Percentiles rank a stretch among this genome's conserved stretches.
Evolutionary conservation across 2,797 vertebrate species (phyloP).

Genomic region (Babyrousa celebensis): DNA sequence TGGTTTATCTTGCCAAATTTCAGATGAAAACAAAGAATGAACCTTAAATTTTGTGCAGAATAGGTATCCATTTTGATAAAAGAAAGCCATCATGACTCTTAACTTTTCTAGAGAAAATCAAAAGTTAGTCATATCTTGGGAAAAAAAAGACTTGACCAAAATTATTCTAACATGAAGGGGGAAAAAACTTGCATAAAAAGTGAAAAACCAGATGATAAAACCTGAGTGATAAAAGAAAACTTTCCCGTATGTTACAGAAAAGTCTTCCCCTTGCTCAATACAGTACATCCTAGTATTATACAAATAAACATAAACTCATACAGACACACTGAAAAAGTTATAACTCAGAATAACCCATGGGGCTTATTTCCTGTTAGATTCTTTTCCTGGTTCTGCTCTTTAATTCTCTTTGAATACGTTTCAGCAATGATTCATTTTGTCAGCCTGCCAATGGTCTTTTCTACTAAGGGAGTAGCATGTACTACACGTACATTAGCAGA

Average conservation of each 20-base stretch:
- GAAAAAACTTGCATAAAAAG: conserved; percentile 73
- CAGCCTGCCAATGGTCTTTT: conserved; percentile 75
- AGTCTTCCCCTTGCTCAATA: conserved; percentile 73
- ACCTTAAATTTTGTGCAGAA: conserved; percentile 51
- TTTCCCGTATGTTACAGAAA: conserved; percentile 76
- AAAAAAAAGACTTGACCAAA: background rate
- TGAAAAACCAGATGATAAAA: conserved; percentile 74
- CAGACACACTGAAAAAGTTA: conserved; percentile 57
- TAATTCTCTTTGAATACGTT: conserved; percentile 71
- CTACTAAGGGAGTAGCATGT: conserved; percentile 56
- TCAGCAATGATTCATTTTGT: conserved; percentile 81
- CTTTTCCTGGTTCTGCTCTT: conserved; percentile 41
- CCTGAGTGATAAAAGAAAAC: conserved; percentile 66
- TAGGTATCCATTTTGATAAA: background rate
- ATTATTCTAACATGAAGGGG: conserved; percentile 35
- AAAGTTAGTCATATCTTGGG: conserved; percentile 49
- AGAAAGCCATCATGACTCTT: background rate
- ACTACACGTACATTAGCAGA: conserved; percentile 71
- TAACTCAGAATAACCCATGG: conserved; percentile 78
- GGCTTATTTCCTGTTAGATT: conserved; percentile 79
- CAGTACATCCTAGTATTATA: conserved; percentile 76
- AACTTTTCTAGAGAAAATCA: conserved; percentile 31
- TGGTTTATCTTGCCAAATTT: conserved; percentile 23
- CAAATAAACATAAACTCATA: conserved; percentile 77
- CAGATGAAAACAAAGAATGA: conserved; percentile 37